These are phyloP conservation scores for Lasioglossum malachurum DNA, from an alignment of 2,888 invertebrate species.

Conservation along the genomic window DNA sequence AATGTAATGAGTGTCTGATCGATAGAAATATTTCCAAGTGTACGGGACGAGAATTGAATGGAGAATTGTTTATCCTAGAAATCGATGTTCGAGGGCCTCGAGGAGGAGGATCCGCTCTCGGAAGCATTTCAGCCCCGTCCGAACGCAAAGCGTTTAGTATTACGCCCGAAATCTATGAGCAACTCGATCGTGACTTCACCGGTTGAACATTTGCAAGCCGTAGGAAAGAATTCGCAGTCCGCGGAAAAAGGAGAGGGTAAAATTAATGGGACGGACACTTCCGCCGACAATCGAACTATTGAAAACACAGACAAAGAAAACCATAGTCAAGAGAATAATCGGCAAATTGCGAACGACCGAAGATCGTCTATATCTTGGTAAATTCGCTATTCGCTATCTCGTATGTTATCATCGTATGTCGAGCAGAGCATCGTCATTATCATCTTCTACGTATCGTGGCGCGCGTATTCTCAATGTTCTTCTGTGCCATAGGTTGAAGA, in stretches of 20 bases:
- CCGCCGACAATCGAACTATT: conserved; percentile 29
- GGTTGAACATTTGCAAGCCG: conserved; percentile 49
- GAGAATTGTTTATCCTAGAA: conserved; percentile 85
- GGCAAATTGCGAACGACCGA: conserved; percentile 61
- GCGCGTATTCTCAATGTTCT: background rate
- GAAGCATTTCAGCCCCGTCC: conserved; percentile 87
- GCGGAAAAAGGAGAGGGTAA: conserved; percentile 35
- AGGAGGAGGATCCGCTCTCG: conserved; percentile 91
- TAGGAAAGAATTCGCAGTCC: conserved; percentile 41
- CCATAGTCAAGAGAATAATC: conserved; percentile 71
- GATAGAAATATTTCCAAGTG: background rate
- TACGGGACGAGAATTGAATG: background rate
- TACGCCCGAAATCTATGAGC: conserved; percentile 86
- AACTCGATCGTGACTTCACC: conserved; percentile 57
- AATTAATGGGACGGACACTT: conserved; percentile 28
- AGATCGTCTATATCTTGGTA: conserved; percentile 75
- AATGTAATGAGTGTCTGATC: background rate
- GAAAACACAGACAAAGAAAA: conserved; percentile 78
- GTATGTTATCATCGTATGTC: background rate
- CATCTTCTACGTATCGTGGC: background rate
- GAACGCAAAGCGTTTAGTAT: conserved; percentile 90
- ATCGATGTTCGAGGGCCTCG: conserved; percentile 94
- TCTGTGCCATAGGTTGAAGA: conserved; percentile 73
- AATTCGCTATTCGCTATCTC: background rate
- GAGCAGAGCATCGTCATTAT: background rate